Evolutionary conservation across 2,888 invertebrate genomes (phyloP).

Genomic region (Orthonevra nobilis): DNA sequence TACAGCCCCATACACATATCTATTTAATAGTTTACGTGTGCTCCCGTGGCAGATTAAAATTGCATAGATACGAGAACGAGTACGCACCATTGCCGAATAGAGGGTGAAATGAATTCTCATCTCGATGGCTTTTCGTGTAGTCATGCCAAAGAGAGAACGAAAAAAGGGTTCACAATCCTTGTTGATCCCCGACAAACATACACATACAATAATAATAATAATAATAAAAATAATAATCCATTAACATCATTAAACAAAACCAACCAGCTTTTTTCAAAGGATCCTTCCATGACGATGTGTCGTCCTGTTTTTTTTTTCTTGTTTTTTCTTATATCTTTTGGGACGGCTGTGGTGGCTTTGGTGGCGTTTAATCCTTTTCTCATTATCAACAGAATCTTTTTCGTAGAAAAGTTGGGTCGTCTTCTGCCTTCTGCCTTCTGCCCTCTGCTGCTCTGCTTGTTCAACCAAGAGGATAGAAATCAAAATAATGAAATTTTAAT

Average conservation of each 20-base stretch:
- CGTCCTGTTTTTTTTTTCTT: conserved; percentile 6
- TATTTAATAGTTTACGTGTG: conserved; percentile 39
- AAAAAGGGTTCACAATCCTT: conserved; percentile 43
- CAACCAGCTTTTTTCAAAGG: conserved; percentile 21
- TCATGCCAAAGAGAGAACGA: not conserved
- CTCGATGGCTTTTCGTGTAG: not conserved
- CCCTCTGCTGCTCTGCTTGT: not conserved
- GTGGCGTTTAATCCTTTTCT: conserved; percentile 51
- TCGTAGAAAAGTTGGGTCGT: conserved; percentile 5
- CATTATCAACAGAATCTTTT: conserved; percentile 51
- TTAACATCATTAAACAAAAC: conserved; percentile 56
- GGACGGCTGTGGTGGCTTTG: not conserved
- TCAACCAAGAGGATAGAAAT: conserved; percentile 27
- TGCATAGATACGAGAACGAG: too few relatives aligned
- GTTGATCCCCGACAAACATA: conserved; percentile 52
- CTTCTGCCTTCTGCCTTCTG: not conserved
- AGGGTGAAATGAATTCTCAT: conserved; percentile 30
- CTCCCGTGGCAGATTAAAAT: conserved; percentile 14
- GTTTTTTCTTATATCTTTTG: conserved; percentile 26
- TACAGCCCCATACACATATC: conserved; percentile 8
- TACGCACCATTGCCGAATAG: conserved; percentile 29
- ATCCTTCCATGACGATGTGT: conserved; percentile 12
- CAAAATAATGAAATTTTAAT: conserved; percentile 56
- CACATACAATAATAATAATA: conserved; percentile 42
- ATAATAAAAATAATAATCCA: conserved; percentile 45